These are phyloP conservation scores for Callopanchax toddi DNA, from an alignment of 2,113 vertebrate genomes.

Conservation along the genomic window DNA sequence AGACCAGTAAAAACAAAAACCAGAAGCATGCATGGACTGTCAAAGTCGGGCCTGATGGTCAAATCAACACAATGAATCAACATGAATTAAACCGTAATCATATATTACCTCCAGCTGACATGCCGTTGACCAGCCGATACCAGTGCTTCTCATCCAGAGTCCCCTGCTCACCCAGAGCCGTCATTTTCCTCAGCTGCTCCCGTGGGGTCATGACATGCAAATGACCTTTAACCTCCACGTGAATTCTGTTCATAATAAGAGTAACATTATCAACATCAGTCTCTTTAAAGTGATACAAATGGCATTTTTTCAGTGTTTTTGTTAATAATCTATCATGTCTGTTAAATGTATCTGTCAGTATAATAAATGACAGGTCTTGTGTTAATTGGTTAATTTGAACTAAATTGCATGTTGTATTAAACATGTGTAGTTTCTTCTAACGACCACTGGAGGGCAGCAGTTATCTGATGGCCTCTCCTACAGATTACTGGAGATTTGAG, in stretches of 20 bases:
- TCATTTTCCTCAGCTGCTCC: conserved; percentile 88
- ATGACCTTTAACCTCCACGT: conserved; percentile 36
- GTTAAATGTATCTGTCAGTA: too few relatives aligned
- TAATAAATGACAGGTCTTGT: neutral
- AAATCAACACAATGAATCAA: too few relatives aligned
- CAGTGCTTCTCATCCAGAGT: conserved; percentile 88
- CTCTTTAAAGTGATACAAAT: neutral
- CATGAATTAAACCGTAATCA: too few relatives aligned
- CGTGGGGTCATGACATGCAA: conserved; percentile 85
- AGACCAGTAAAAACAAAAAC: conserved; percentile 8
- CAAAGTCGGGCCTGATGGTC: conserved; percentile 13
- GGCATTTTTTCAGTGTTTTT: too few relatives aligned
- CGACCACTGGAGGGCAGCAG: conserved; percentile 54
- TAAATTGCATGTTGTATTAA: too few relatives aligned
- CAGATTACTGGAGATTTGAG: neutral
- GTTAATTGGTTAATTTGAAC: too few relatives aligned
- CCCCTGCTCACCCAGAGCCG: conserved; percentile 83
- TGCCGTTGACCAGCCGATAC: conserved; percentile 84
- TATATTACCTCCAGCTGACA: conserved; percentile 87
- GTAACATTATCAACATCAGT: neutral
- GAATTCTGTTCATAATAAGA: conserved; percentile 19
- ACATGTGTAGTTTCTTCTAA: neutral
- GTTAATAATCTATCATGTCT: too few relatives aligned
- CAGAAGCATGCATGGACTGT: conserved; percentile 11
- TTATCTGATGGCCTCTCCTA: neutral